Conservation (phyloP, 2,888 invertebrate species). For the Synergus umbraculus region DNA sequence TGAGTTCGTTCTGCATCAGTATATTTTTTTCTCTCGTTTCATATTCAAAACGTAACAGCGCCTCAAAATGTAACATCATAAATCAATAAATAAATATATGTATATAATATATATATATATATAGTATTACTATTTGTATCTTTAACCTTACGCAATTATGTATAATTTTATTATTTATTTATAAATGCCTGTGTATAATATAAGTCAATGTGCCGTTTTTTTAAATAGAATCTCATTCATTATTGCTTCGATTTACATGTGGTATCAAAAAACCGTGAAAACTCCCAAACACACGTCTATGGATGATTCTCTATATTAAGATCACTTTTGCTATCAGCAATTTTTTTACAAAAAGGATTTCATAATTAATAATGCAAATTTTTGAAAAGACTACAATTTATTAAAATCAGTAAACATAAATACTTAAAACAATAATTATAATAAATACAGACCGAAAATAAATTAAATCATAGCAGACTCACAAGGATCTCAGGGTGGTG, state of each 20-base stretch:
- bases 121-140: slow-evolving; percentile 47
- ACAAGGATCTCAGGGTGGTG: not conserved
- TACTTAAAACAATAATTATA: not conserved
- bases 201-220: slow-evolving; percentile 38
- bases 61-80: slow-evolving; percentile 71
- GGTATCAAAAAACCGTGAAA: slow-evolving; percentile 42
- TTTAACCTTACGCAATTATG: slow-evolving; percentile 42
- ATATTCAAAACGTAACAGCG: slow-evolving; percentile 71
- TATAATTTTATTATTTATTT: slow-evolving; percentile 37
- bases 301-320: not conserved
- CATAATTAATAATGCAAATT: too few relatives aligned
- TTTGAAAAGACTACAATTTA: too few relatives aligned
- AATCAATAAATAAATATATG: slow-evolving; percentile 73
- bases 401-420: not conserved
- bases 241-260: slow-evolving; percentile 64
- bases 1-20: slow-evolving; percentile 60
- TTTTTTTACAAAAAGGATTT: too few relatives aligned
- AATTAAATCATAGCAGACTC: not conserved
- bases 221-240: slow-evolving; percentile 54
- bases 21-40: slow-evolving; percentile 56
- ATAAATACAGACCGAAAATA: slow-evolving; percentile 2
- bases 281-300: slow-evolving; percentile 1
- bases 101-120: slow-evolving; percentile 57
- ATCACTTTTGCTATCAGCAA: not conserved
- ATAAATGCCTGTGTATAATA: slow-evolving; percentile 49